Conservation (phyloP, 1,140 invertebrate species). For the Lepidostoma basale region DNA sequence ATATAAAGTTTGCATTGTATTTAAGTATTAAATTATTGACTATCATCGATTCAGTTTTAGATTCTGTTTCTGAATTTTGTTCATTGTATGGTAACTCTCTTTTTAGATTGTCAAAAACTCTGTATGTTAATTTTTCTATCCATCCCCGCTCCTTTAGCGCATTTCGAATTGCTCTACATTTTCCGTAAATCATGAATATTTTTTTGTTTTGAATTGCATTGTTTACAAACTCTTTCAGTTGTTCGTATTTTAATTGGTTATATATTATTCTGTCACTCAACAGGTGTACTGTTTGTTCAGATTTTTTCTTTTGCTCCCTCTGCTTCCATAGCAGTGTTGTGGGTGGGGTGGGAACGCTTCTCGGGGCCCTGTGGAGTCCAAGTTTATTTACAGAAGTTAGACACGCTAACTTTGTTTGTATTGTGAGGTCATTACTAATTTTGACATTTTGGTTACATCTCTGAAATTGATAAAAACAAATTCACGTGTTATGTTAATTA, state of each 20-base stretch:
- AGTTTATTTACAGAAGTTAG: too few relatives aligned
- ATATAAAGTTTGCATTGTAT: slow-evolving; percentile 64
- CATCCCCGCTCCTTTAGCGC: slow-evolving; percentile 64
- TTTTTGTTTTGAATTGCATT: slow-evolving; percentile 49
- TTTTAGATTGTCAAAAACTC: slow-evolving; percentile 48
- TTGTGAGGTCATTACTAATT: too few relatives aligned
- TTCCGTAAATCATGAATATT: slow-evolving; percentile 54
- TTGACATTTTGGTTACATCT: too few relatives aligned
- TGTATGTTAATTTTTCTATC: slow-evolving; percentile 64
- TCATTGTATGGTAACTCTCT: slow-evolving; percentile 36
- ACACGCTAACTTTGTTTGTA: too few relatives aligned
- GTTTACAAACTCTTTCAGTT: slow-evolving; percentile 48
- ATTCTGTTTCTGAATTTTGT: slow-evolving; percentile 40
- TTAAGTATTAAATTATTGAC: slow-evolving; percentile 66
- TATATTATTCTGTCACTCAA: slow-evolving; percentile 9
- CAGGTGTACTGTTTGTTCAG: background rate
- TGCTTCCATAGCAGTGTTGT: background rate
- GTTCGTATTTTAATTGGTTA: slow-evolving; percentile 41
- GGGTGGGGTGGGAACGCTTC: too few relatives aligned
- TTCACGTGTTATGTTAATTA: too few relatives aligned
- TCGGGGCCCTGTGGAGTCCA: too few relatives aligned
- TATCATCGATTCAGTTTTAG: slow-evolving; percentile 54
- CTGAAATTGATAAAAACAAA: too few relatives aligned
- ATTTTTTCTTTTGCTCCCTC: background rate
- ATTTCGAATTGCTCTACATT: slow-evolving; percentile 55